Evolutionary conservation across 2,888 invertebrate genomes (phyloP).

Genomic region (Rhaphigaster nebulosa): DNA sequence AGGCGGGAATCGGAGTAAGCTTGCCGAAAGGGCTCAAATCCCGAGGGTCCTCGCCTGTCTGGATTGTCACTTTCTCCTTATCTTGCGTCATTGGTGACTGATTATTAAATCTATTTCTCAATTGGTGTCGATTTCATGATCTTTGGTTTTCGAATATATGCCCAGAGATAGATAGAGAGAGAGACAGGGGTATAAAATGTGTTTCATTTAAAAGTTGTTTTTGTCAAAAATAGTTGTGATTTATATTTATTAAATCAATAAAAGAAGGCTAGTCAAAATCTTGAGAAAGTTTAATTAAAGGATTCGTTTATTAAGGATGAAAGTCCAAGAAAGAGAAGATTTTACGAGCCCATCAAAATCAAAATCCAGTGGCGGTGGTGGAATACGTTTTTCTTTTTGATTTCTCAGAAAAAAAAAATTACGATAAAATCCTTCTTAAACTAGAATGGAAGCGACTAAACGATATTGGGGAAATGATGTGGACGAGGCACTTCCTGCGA

Average conservation of each 20-base stretch:
- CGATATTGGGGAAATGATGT: background rate
- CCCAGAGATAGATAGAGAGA: background rate
- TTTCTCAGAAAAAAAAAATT: background rate
- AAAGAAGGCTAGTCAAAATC: too few species aligned
- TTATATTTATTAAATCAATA: too few species aligned
- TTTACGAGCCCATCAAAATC: too few species aligned
- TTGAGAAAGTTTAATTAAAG: too few species aligned
- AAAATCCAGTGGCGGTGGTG: too few species aligned
- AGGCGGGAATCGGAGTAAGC: background rate
- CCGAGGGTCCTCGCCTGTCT: background rate
- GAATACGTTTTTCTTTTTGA: too few species aligned
- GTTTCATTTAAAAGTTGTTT: background rate
- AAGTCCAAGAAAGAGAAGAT: too few species aligned
- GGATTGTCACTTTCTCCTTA: slow-evolving; percentile 26
- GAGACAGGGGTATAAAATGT: background rate
- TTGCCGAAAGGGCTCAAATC: background rate
- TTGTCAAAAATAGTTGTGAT: too few species aligned
- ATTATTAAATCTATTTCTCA: background rate
- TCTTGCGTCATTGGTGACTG: background rate
- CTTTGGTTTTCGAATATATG: background rate
- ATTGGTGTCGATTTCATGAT: background rate
- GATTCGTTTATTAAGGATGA: too few species aligned
- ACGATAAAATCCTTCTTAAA: background rate
- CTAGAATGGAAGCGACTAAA: background rate
- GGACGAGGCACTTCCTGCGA: slow-evolving; percentile 20